These are phyloP conservation scores for Brachirus orientalis DNA, from an alignment of 2,113 vertebrate species.

Conservation along the genomic window DNA sequence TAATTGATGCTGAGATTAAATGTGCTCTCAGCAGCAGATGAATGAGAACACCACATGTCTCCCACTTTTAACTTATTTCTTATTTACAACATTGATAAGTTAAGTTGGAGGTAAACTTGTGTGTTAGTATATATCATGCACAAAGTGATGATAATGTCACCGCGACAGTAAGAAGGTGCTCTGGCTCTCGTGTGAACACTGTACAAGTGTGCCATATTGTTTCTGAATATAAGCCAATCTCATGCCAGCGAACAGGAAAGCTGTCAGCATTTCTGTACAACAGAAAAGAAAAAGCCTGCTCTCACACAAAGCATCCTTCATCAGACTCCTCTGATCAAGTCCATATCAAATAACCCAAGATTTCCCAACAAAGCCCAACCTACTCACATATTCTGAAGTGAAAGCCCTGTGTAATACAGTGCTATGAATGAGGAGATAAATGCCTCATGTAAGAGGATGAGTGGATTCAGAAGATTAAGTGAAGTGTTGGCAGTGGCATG, in stretches of 20 bases:
- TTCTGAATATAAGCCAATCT: conserved; percentile 67
- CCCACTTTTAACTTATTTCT: conserved; percentile 1
- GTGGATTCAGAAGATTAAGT: conserved; percentile 3
- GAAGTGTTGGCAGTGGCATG: conserved; percentile 2
- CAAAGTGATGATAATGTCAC: conserved; percentile 35
- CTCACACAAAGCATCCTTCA: conserved; percentile 49
- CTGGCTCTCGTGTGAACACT: conserved; percentile 1
- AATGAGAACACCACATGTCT: background rate
- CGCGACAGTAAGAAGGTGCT: conserved; percentile 28
- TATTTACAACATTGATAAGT: background rate
- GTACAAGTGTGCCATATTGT: conserved; percentile 41
- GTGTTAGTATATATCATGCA: background rate
- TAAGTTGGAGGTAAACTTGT: background rate
- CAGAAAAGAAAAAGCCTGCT: conserved; percentile 20
- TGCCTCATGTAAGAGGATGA: conserved; percentile 12
- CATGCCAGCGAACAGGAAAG: conserved; percentile 37
- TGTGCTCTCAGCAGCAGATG: conserved; percentile 20
- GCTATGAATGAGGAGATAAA: conserved; percentile 32
- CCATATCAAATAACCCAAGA: conserved; percentile 61
- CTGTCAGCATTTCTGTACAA: conserved; percentile 34
- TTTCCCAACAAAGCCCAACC: conserved; percentile 60
- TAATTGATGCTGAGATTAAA: conserved; percentile 13
- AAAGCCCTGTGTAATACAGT: conserved; percentile 41
- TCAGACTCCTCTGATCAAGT: conserved; percentile 57
- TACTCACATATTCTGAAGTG: conserved; percentile 22